phyloP scores from a whole-genome alignment of 2,888 invertebrate species.

The Helleia helle region DNA sequence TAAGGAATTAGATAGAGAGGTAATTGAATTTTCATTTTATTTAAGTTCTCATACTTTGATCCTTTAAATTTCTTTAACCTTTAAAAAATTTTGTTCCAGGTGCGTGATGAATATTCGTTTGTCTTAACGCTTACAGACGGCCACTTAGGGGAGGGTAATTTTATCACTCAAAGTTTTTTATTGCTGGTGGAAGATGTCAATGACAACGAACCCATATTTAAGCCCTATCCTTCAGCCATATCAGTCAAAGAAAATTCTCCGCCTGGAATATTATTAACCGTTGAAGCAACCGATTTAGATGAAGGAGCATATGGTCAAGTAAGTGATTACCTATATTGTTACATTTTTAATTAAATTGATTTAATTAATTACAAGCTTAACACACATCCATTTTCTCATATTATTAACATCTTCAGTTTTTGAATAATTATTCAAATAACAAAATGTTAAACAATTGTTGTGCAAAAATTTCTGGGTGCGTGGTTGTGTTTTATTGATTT shows the following conservation, averaged over 20 bases:
- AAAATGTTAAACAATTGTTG: too few relatives aligned
- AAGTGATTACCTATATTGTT: too few relatives aligned
- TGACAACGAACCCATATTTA: conserved; percentile 92
- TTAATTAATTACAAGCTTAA: too few relatives aligned
- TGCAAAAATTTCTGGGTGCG: too few relatives aligned
- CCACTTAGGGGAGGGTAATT: conserved; percentile 88
- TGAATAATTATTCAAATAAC: too few relatives aligned
- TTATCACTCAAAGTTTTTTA: conserved; percentile 90
- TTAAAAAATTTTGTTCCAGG: conserved; percentile 73
- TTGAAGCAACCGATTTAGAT: conserved; percentile 92
- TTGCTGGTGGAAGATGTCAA: conserved; percentile 93
- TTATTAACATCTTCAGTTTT: too few relatives aligned
- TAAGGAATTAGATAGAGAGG: conserved; percentile 93
- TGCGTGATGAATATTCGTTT: conserved; percentile 89
- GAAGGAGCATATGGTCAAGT: conserved; percentile 95
- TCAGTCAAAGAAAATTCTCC: conserved; percentile 85
- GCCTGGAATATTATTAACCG: conserved; percentile 82
- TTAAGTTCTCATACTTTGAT: too few relatives aligned
- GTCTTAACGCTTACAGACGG: conserved; percentile 92
- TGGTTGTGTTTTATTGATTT: too few relatives aligned
- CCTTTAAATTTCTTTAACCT: too few relatives aligned
- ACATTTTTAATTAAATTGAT: too few relatives aligned
- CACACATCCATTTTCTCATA: too few relatives aligned
- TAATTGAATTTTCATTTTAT: too few relatives aligned
- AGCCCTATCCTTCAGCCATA: conserved; percentile 87